Base-by-base conservation (phyloP, 2,888 invertebrate species). In the Pilophorus perplexus region DNA sequence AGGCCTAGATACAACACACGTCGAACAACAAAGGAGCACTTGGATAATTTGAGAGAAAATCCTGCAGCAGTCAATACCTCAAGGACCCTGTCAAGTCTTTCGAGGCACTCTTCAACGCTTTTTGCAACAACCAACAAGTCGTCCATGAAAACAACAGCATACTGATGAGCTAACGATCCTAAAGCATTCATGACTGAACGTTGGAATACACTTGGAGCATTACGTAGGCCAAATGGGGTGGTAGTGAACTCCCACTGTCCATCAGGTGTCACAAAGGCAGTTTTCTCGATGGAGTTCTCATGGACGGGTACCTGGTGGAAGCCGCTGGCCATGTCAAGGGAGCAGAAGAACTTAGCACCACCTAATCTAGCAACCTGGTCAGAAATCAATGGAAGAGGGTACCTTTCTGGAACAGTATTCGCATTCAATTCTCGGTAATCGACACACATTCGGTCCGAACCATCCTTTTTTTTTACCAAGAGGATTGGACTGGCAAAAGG, bases 151-250 rank as follows among this genome's bases (percentile, higher is more conserved):
- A 25, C 42, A 3, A 44, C 16, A 72, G 2, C 73, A 71, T 54
- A 70, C 37, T 72, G 27, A 1, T 50, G 38, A 1, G 72, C 71
- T 0, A 76, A 57, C 2, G 73, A 71, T 38, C 70, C 33, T 33
- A 76, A 75, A 8, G 76, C 72, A 14, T 69, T 69, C 23, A 70
- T 75, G 0, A 77, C 71, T 62, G 67, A 75, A 6, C 71, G 66
- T 46, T 76, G 74, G 46, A 75, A 75, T 0, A 73, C 71, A 1
- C 72, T 65, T 1, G 74, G 74, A 0, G 73, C 74, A 28, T 75
- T 75, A 75, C 74, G 1, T 5, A 62, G 18, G 2, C 23, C 62
- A 62, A 22, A 62, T 27, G 46, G 62, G 46, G 27, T 62, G 14
- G 62, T n/a, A 8, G 28, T n/a, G 18, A 22, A 62, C n/a, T 25